phyloP scores from a whole-genome alignment of 2,888 invertebrate species.

The Pristionchus exspectatus region DNA sequence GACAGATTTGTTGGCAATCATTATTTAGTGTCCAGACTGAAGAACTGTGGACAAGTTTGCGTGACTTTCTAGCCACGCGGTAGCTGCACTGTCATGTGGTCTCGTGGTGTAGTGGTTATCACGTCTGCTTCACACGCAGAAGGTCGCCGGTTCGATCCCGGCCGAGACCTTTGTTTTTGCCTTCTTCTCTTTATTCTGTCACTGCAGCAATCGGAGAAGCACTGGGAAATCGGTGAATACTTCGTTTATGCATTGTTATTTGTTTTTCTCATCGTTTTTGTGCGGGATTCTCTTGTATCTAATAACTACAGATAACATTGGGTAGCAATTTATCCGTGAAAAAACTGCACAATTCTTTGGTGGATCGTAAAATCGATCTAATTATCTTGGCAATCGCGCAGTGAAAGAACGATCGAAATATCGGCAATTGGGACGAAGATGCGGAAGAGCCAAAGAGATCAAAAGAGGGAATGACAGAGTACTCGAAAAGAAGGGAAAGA shows the following conservation, averaged over 20 bases:
- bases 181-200: background rate
- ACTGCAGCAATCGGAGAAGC: background rate
- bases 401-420: background rate
- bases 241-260: background rate
- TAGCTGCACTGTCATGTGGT: background rate
- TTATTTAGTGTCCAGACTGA: too few relatives aligned
- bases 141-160: conserved; percentile 64
- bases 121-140: conserved; percentile 65
- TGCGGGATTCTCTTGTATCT: too few relatives aligned
- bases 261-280: background rate
- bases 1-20: background rate
- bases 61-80: too few relatives aligned
- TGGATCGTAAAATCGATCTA: conserved; percentile 2
- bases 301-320: background rate
- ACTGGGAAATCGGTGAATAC: background rate
- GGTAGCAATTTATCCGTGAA: background rate
- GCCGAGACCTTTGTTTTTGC: conserved; percentile 52
- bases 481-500: background rate
- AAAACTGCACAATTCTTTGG: background rate
- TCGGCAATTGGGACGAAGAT: too few relatives aligned
- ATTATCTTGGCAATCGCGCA: background rate
- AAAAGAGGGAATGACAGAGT: background rate
- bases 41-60: too few relatives aligned
- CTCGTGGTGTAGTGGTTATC: conserved; percentile 63
- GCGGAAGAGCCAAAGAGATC: background rate